Conservation (phyloP, 2,113 vertebrate genomes). For the Nycticorax nycticorax region DNA sequence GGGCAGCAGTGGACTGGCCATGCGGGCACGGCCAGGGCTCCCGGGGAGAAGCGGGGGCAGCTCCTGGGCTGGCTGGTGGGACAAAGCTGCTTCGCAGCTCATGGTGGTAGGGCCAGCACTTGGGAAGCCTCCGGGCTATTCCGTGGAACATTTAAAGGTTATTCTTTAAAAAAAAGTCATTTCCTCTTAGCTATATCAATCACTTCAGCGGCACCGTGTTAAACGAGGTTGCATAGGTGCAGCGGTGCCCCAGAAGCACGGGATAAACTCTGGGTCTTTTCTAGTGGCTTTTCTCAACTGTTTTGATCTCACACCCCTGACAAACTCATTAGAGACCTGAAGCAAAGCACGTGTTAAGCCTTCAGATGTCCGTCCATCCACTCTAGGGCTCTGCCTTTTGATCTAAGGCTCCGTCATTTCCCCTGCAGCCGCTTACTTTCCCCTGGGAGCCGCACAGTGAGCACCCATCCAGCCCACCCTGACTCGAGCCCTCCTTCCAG, state of each 20-base stretch:
- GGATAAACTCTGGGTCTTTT: background rate
- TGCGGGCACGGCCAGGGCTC: background rate
- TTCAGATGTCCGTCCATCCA: background rate
- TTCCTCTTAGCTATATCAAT: background rate
- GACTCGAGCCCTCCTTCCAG: background rate
- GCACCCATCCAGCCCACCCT: background rate
- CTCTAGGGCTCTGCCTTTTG: background rate
- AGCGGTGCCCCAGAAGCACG: background rate
- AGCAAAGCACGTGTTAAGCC: background rate
- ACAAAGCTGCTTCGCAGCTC: background rate
- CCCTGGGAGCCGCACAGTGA: background rate
- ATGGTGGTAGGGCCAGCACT: background rate
- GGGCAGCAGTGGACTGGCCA: background rate
- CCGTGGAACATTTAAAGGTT: background rate
- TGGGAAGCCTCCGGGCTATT: background rate
- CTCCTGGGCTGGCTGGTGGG: background rate
- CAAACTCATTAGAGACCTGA: background rate
- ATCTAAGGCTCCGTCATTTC: background rate
- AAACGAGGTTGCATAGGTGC: background rate
- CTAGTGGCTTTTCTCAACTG: background rate
- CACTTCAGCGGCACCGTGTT: background rate
- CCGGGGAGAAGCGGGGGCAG: background rate
- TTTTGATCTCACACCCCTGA: background rate
- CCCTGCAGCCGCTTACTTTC: background rate
- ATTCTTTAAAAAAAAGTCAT: background rate